phyloP scores from a whole-genome alignment of 1,140 invertebrate species.

The Ooceraea biroi region DNA sequence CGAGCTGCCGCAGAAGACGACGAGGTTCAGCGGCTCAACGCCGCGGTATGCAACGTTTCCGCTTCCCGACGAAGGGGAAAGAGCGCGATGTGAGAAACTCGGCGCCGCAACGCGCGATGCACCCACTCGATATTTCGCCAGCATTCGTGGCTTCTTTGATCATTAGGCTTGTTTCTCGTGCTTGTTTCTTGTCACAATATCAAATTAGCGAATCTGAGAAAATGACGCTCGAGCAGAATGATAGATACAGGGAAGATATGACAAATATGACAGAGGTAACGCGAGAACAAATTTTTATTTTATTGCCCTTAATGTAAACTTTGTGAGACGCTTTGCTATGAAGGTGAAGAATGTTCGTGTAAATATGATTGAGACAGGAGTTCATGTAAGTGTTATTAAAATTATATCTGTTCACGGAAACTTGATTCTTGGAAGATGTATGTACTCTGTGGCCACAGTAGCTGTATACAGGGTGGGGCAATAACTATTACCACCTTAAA shows the following conservation, averaged over 20 bases:
- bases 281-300: not conserved
- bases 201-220: not conserved
- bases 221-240: not conserved
- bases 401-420: not conserved
- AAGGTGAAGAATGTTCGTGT: not conserved
- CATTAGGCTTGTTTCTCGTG: not conserved
- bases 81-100: conserved; percentile 58
- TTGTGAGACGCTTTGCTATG: not conserved
- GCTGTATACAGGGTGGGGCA: too few species aligned
- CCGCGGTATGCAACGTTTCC: conserved; percentile 57
- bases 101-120: not conserved
- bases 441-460: not conserved
- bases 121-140: not conserved
- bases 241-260: not conserved
- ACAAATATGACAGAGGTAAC: not conserved
- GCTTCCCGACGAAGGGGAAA: conserved; percentile 60
- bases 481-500: too few species aligned
- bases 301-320: not conserved
- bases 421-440: not conserved
- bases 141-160: not conserved
- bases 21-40: conserved; percentile 40
- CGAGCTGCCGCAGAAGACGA: conserved; percentile 2
- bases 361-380: not conserved
- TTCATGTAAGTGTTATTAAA: not conserved
- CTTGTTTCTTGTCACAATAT: not conserved